phyloP scores from a whole-genome alignment of 2,888 invertebrate genomes.

The Metacarcinus magister region DNA sequence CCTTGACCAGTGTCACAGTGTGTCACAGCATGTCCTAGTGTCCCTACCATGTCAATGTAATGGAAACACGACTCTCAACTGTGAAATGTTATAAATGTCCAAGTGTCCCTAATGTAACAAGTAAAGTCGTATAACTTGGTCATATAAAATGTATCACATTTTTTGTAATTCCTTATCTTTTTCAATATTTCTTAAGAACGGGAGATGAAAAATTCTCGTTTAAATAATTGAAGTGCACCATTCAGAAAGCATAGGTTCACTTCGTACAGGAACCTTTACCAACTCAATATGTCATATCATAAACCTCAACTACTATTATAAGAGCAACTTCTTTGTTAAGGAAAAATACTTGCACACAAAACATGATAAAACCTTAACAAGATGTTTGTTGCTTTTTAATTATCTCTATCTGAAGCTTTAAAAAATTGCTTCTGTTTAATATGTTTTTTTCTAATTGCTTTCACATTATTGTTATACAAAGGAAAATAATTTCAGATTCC shows the following conservation, averaged over 20 bases:
- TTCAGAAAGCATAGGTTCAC: not conserved
- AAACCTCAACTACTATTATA: not conserved
- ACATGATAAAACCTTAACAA: not conserved
- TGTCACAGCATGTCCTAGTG: conserved; percentile 66
- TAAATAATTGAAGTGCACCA: not conserved
- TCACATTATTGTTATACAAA: not conserved
- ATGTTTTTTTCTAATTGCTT: not conserved
- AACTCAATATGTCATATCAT: not conserved
- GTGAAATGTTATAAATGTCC: not conserved
- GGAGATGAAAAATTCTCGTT: not conserved
- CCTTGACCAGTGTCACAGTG: conserved; percentile 79
- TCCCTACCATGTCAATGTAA: conserved; percentile 38
- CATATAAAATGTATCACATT: not conserved
- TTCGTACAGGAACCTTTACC: not conserved
- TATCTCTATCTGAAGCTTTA: not conserved
- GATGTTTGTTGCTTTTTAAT: too few relatives aligned
- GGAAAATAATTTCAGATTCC: not conserved
- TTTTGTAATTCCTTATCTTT: not conserved
- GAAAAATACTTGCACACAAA: not conserved
- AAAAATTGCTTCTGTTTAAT: not conserved
- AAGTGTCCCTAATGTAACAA: not conserved
- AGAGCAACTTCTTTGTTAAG: not conserved
- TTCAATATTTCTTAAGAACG: not conserved
- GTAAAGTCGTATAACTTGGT: not conserved
- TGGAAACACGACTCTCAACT: not conserved